phyloP scores from a whole-genome alignment of 2,113 vertebrate genomes.

The Pogonocichla stellata region DNA sequence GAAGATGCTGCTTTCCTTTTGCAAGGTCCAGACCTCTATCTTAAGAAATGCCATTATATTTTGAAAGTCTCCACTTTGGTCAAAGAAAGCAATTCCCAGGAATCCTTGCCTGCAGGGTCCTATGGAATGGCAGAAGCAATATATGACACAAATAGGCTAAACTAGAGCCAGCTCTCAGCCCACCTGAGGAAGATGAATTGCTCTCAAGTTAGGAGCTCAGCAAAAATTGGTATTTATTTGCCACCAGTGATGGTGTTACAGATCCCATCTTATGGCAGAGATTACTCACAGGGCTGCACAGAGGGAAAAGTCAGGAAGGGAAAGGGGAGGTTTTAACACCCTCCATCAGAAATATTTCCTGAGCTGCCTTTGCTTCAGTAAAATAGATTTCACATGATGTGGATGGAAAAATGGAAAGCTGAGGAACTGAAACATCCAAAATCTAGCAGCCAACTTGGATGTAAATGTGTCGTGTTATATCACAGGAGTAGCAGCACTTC shows the following conservation, averaged over 20 bases:
- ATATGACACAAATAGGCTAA: background rate
- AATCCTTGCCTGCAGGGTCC: background rate
- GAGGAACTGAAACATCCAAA: background rate
- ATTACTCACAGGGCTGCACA: background rate
- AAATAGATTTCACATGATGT: background rate
- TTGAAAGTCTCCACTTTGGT: background rate
- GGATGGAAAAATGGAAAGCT: constrained; percentile 5
- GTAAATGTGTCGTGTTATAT: background rate
- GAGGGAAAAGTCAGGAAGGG: background rate
- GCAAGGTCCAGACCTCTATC: background rate
- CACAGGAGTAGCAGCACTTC: background rate
- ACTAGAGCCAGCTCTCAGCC: background rate
- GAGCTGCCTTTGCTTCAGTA: background rate
- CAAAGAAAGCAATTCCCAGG: background rate
- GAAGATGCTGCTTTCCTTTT: background rate
- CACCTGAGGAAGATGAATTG: background rate
- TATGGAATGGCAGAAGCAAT: background rate
- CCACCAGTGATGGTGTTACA: background rate
- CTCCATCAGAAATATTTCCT: background rate
- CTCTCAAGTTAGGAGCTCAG: background rate
- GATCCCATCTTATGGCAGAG: background rate
- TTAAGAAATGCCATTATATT: background rate
- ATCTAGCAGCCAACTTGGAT: background rate
- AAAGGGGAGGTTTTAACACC: background rate
- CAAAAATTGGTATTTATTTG: background rate